A percentile compares a stretch with the other conserved stretches of the same genome.
These are phyloP conservation scores for Aphidius colemani DNA, from an alignment of 2,888 invertebrate genomes.

Conservation along the genomic window DNA sequence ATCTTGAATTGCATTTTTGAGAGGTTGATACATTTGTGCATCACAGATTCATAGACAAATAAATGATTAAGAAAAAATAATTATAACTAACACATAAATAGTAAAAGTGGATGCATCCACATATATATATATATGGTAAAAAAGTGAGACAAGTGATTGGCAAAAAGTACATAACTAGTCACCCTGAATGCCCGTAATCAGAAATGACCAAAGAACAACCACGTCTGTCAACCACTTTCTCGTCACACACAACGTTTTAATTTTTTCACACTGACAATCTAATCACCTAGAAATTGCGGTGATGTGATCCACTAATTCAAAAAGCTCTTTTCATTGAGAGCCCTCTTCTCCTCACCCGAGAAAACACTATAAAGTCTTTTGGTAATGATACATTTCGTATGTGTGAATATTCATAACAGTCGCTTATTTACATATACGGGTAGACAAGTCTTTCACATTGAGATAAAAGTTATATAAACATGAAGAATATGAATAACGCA, in stretches of 20 bases:
- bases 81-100: too few species aligned
- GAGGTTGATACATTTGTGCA: too few species aligned
- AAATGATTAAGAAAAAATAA: too few species aligned
- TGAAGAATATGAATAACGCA: not conserved
- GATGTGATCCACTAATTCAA: slow-evolving; percentile 22
- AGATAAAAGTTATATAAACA: slow-evolving; percentile 4
- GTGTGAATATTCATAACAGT: slow-evolving; percentile 2
- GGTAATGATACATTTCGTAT: too few species aligned
- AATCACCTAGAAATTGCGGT: slow-evolving; percentile 19
- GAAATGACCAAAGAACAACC: slow-evolving; percentile 49
- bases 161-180: too few species aligned
- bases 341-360: not conserved
- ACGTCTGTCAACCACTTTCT: slow-evolving; percentile 48
- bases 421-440: slow-evolving; percentile 18
- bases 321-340: slow-evolving; percentile 8
- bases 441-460: slow-evolving; percentile 11
- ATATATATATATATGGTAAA: not conserved
- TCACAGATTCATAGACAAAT: too few species aligned
- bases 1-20: too few species aligned
- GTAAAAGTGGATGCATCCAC: too few species aligned
- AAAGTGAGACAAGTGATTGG: not conserved
- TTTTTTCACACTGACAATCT: slow-evolving; percentile 6
- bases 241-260: not conserved
- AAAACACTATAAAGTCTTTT: too few species aligned
- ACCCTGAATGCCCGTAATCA: slow-evolving; percentile 53